phyloP scores from a whole-genome alignment of 1,140 invertebrate species.

The Portunus trituberculatus region DNA sequence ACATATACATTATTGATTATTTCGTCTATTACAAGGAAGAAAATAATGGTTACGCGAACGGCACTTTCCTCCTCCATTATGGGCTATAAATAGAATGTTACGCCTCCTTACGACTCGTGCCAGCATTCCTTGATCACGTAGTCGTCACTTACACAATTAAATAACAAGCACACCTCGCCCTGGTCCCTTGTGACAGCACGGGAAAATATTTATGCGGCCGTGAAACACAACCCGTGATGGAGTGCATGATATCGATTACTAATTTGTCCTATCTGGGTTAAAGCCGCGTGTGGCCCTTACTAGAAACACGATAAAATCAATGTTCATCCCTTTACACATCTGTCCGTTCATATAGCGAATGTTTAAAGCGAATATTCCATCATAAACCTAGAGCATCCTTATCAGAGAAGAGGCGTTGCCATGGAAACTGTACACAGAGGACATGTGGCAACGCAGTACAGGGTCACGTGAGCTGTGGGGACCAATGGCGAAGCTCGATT shows the following conservation, averaged over 20 bases:
- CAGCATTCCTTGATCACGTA: too few relatives aligned
- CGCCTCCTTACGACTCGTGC: too few relatives aligned
- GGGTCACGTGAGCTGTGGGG: slow-evolving; percentile 55
- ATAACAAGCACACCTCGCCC: too few relatives aligned
- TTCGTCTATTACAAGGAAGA: too few relatives aligned
- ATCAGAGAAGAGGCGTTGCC: slow-evolving; percentile 47
- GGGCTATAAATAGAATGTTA: too few relatives aligned
- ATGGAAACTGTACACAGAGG: slow-evolving; percentile 70
- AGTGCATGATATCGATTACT: slow-evolving; percentile 22
- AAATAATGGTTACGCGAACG: too few relatives aligned
- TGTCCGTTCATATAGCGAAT: neutral
- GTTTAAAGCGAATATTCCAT: neutral
- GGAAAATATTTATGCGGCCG: neutral
- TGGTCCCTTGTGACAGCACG: too few relatives aligned
- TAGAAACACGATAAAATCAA: neutral
- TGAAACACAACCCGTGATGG: neutral
- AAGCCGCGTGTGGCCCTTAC: neutral
- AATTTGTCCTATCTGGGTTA: neutral
- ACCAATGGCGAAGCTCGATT: slow-evolving; percentile 60
- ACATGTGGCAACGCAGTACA: slow-evolving; percentile 55
- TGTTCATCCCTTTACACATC: neutral
- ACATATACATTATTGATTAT: too few relatives aligned
- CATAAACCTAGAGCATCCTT: slow-evolving; percentile 40
- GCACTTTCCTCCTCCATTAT: too few relatives aligned
- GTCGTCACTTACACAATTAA: too few relatives aligned